Evolutionary conservation across 2,113 vertebrate genomes (phyloP).

Genomic region (Cynocephalus volans): DNA sequence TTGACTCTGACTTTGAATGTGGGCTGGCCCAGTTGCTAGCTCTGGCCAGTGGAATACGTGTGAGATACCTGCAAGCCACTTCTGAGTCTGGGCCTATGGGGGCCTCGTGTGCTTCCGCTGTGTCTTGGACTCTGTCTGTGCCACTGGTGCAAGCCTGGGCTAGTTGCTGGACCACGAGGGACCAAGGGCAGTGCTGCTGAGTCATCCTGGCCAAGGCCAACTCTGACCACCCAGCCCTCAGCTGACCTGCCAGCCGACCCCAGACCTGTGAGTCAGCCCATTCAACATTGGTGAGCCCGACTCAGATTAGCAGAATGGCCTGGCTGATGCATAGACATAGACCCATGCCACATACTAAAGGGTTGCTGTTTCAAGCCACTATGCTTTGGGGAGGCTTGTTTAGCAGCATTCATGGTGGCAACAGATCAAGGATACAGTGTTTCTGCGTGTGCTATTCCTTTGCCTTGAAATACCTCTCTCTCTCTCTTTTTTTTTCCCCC

Average conservation of each 20-base stretch:
- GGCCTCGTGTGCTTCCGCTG: not conserved
- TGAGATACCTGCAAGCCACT: not conserved
- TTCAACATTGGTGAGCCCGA: not conserved
- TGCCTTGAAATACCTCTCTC: not conserved
- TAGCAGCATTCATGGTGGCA: not conserved
- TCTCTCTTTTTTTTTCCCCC: not conserved
- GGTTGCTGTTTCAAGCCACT: slow-evolving; percentile 11
- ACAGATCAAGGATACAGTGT: not conserved
- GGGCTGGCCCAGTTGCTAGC: not conserved
- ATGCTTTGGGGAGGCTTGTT: not conserved
- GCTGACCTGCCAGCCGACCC: not conserved
- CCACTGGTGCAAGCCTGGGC: not conserved
- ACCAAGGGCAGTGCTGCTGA: not conserved
- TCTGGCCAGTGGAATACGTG: not conserved
- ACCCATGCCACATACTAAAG: not conserved
- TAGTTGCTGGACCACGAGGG: not conserved
- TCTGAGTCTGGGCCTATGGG: not conserved
- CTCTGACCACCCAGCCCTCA: not conserved
- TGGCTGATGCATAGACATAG: not conserved
- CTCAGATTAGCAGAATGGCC: not conserved
- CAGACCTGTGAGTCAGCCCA: not conserved
- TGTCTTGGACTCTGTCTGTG: not conserved
- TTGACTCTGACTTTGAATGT: not conserved
- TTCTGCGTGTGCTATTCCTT: not conserved
- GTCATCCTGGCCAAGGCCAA: not conserved